Percentiles rank a stretch among this genome's conserved stretches.
phyloP scores from a whole-genome alignment of 2,797 vertebrate species.

The Setipinna tenuifilis region DNA sequence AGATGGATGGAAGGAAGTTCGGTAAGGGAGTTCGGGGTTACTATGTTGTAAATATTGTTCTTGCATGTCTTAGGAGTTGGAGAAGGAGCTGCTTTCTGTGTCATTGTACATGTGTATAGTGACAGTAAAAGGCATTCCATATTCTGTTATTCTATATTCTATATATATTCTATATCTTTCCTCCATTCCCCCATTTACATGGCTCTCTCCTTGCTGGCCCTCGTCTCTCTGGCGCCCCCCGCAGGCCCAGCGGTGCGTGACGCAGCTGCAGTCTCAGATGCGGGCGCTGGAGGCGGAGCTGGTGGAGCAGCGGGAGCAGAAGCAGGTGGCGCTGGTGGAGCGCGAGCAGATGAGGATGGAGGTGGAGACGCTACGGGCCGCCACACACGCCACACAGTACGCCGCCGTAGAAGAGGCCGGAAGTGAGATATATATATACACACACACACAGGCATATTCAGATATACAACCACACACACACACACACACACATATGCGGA shows the following conservation, averaged over 20 bases:
- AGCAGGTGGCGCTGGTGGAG: constrained; percentile 86
- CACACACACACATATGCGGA: neutral
- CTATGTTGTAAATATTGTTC: no score
- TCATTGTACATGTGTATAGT: no score
- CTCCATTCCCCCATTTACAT: neutral
- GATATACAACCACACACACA: neutral
- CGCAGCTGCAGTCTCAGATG: constrained; percentile 71
- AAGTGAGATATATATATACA: constrained; percentile 73
- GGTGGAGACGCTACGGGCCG: constrained; percentile 81
- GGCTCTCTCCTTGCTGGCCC: neutral
- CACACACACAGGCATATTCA: neutral
- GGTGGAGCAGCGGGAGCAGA: constrained; percentile 77
- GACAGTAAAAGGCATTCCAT: no score
- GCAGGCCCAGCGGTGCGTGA: constrained; percentile 72
- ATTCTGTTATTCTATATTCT: no score
- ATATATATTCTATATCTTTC: no score
- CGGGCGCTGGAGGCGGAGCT: constrained; percentile 72
- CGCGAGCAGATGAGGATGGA: constrained; percentile 88
- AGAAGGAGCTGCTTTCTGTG: no score
- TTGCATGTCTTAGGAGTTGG: no score
- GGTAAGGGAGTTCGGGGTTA: no score
- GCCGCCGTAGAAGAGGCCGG: constrained; percentile 89
- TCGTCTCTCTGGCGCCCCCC: neutral
- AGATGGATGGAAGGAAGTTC: no score
- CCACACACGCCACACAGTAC: constrained; percentile 85